Conservation (phyloP, 2,888 invertebrate genomes). For the Agrochola lychnidis region DNA sequence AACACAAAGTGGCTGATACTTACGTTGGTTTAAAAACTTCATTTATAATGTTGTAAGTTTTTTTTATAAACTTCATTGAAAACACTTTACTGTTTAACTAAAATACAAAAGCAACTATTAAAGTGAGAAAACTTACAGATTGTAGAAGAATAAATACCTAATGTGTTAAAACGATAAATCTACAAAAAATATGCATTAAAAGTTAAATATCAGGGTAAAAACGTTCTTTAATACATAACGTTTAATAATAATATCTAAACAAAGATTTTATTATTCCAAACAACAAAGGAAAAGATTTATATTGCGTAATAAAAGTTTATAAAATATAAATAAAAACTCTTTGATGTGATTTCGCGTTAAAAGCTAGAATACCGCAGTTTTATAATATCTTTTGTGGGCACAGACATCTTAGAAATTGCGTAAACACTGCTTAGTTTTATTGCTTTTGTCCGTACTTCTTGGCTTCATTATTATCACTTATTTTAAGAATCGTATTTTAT, state of each 20-base stretch:
- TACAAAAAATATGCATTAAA: conserved; percentile 8
- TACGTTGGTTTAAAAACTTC: not conserved
- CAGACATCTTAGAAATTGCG: conserved; percentile 54
- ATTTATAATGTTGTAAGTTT: not conserved
- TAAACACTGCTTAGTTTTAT: conserved; percentile 56
- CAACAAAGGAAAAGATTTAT: conserved; percentile 63
- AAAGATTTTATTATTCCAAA: conserved; percentile 59
- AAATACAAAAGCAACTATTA: conserved; percentile 1
- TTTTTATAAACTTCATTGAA: not conserved
- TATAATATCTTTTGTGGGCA: conserved; percentile 60
- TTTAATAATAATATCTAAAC: conserved; percentile 49
- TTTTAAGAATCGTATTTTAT: conserved; percentile 1
- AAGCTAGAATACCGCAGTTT: conserved; percentile 59
- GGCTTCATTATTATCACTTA: conserved; percentile 6
- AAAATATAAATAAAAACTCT: conserved; percentile 62
- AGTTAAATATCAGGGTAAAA: conserved; percentile 14
- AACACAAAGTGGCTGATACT: not conserved
- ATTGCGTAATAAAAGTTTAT: conserved; percentile 61
- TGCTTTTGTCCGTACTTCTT: conserved; percentile 21
- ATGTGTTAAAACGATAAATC: conserved; percentile 21
- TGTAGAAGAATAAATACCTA: not conserved
- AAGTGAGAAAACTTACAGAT: conserved; percentile 5
- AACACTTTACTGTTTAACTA: not conserved
- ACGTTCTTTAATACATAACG: conserved; percentile 35
- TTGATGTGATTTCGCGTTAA: conserved; percentile 61